Evolutionary conservation across 92 coral and sea anemone genomes (phyloP).

Genomic region (Phymanthus crucifer): DNA sequence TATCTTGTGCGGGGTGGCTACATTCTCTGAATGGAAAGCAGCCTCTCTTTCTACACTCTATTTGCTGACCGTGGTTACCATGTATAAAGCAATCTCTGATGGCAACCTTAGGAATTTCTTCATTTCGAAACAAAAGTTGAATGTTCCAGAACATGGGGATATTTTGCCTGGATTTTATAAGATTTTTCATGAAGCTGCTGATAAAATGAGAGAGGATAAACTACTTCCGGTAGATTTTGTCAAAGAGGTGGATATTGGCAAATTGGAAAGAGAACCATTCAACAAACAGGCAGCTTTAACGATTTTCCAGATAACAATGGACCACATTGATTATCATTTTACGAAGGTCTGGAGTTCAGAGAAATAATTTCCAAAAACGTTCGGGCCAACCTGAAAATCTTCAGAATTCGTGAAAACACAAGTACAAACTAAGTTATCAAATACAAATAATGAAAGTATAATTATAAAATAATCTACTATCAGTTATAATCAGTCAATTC

Average conservation of each 20-base stretch:
- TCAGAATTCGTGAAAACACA: no score
- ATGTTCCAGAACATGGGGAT: constrained; percentile 21
- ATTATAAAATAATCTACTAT: no score
- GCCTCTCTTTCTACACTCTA: constrained; percentile 22
- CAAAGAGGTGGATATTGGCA: not conserved
- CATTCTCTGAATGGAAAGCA: constrained; percentile 29
- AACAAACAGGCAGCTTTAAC: constrained; percentile 12
- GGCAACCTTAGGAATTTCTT: constrained; percentile 19
- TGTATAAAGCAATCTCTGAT: constrained; percentile 7
- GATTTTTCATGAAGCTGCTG: constrained; percentile 21
- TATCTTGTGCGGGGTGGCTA: constrained; percentile 20
- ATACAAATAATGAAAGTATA: no score
- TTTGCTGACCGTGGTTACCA: constrained; percentile 1
- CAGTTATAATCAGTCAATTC: no score
- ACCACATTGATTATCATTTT: constrained; percentile 25
- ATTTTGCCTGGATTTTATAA: constrained; percentile 36
- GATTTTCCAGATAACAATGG: constrained; percentile 21
- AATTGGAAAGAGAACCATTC: constrained; percentile 26
- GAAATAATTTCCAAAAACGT: no score
- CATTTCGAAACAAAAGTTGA: constrained; percentile 34
- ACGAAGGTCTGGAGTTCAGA: not conserved
- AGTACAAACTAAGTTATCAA: no score
- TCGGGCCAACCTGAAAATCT: no score
- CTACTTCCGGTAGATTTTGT: not conserved
- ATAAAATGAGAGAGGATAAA: constrained; percentile 4